Percentiles rank a stretch among this genome's conserved stretches.
Conservation (phyloP, 2,888 invertebrate species). For the Tetrapedia diversipes region DNA sequence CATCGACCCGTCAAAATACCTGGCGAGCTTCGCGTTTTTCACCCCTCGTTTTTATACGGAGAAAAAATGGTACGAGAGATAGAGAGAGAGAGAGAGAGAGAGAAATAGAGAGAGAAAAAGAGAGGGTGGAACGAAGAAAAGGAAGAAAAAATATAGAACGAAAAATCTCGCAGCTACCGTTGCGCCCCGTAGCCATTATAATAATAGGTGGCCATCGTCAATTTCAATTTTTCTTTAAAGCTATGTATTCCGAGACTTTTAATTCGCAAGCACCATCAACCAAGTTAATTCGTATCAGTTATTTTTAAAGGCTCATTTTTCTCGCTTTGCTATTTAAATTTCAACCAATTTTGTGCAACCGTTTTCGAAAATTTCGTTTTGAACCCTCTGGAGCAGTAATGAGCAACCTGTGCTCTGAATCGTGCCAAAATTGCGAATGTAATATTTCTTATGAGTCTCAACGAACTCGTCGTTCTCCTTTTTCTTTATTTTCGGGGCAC, state of each 20-base stretch:
- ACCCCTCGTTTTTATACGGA: conserved; percentile 17
- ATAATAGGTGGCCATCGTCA: conserved; percentile 51
- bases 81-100: neutral
- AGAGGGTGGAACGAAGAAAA: neutral
- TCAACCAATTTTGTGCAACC: too few species aligned
- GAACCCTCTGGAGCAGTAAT: too few species aligned
- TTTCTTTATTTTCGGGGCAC: too few species aligned
- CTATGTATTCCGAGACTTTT: conserved; percentile 55
- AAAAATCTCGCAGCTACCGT: conserved; percentile 26
- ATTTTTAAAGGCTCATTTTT: too few species aligned
- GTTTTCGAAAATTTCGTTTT: too few species aligned
- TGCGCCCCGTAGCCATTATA: conserved; percentile 27
- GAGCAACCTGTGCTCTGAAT: too few species aligned
- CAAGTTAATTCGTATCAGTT: conserved; percentile 35
- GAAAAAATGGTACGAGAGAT: neutral
- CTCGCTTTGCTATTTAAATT: too few species aligned
- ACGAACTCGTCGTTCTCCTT: too few species aligned
- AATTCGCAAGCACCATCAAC: conserved; percentile 47
- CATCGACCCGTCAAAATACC: conserved; percentile 35
- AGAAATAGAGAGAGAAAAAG: neutral
- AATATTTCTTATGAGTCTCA: too few species aligned
- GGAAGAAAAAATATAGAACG: too few species aligned
- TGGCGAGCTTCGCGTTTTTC: conserved; percentile 19
- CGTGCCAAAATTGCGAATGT: too few species aligned
- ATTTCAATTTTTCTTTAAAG: conserved; percentile 61